Evolutionary conservation across 2,888 invertebrate species (phyloP).

Genomic region (Oscheius sp.): DNA sequence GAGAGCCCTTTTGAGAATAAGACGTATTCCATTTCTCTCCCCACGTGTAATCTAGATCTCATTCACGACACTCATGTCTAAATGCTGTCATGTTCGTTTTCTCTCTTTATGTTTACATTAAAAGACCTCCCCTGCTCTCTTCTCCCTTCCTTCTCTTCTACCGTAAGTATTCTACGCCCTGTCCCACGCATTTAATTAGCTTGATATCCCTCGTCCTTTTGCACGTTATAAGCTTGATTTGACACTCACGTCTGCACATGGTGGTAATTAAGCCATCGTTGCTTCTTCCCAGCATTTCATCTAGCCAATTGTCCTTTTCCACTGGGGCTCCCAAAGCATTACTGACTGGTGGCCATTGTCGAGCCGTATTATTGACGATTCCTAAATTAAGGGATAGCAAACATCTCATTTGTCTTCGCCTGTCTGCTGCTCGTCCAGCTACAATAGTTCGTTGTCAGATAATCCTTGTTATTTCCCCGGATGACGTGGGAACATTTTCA

Average conservation of each 20-base stretch:
- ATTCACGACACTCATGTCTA: neutral
- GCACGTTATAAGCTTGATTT: neutral
- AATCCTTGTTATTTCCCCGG: no score
- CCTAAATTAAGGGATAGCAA: no score
- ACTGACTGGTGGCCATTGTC: conserved; percentile 50
- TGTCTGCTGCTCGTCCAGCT: no score
- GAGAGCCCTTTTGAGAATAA: neutral
- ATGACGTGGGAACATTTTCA: neutral
- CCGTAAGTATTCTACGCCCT: neutral
- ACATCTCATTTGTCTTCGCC: no score
- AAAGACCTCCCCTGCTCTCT: neutral
- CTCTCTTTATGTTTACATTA: neutral
- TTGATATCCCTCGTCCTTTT: no score
- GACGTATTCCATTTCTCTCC: neutral
- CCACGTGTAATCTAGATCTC: neutral
- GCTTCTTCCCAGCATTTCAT: conserved; percentile 32
- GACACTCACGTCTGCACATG: conserved; percentile 47
- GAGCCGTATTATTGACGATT: conserved; percentile 37
- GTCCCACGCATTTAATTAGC: no score
- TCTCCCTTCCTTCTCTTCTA: neutral
- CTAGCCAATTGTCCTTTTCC: conserved; percentile 41
- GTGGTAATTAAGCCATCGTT: conserved; percentile 49
- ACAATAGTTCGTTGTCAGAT: no score
- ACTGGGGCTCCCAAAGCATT: conserved; percentile 39
- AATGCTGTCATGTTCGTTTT: neutral